Evolutionary conservation across 92 coral and sea anemone genomes (phyloP), one percentile per base, ranked within the genome.

Genomic region (Parazoanthus darwini): DNA sequence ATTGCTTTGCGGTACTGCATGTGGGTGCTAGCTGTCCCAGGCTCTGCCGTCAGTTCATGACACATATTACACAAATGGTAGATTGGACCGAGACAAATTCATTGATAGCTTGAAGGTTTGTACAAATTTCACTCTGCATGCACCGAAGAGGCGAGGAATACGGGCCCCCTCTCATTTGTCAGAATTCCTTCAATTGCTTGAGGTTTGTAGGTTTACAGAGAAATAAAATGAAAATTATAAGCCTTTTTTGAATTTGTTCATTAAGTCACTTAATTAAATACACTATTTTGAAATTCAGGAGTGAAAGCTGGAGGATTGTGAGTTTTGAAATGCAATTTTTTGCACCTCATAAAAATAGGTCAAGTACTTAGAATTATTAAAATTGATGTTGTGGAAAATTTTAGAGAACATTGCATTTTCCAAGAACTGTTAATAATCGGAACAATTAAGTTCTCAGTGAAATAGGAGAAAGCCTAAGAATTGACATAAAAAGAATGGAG

Each of bases 121-220:
- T 84, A 84, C 67, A 26, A 43, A 42, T 43, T 84, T 84, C 78
- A 84, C 77, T 44, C 67, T 70, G 87, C 79, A 84, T 84, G 87
- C 87, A 71, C 67, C 44, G 79, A 81, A 84, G 87, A 84, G 87
- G 87, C 87, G 87, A 84, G 87, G 87, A 84, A 84, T 84, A 84
- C 68, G 87, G 87, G 87, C 87, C 87, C 87, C 87, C 87, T 84
- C 87, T 84, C 79, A 72, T 44, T 44, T 23, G 23, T 25, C 37
- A 25, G 38, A 71, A 8, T 72, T 84, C 43, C 58, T n/a, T 67
- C 77, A 83, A 67, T 59, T 42, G 58, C 78, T 84, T 84, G 79
- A 29, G 33, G 87, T 37, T 84, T 74, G 68, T 36, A 80, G 29
- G 7, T 26, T 48, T 79, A 4, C 33, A 23, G 16, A 16, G 11